These are phyloP conservation scores for Drosophila nigrodunni DNA, from an alignment of 1,140 invertebrate species.

Conservation along the genomic window DNA sequence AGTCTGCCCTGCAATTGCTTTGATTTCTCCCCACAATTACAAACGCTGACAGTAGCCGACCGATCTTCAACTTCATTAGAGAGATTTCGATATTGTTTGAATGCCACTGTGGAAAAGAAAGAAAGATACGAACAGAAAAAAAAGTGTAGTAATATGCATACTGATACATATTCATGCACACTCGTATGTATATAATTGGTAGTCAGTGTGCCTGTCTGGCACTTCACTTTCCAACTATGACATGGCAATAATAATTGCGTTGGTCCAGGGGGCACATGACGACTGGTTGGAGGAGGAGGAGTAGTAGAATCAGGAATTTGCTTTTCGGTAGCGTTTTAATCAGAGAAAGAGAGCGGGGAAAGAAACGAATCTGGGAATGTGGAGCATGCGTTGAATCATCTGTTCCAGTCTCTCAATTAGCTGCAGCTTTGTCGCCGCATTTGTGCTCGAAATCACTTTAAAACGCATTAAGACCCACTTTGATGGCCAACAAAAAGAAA, in stretches of 20 bases:
- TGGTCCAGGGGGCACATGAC: neutral
- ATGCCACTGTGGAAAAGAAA: constrained; percentile 65
- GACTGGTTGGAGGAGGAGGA: neutral
- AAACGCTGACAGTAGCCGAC: constrained; percentile 76
- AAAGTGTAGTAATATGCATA: constrained; percentile 36
- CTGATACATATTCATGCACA: constrained; percentile 18
- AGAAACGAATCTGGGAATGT: constrained; percentile 47
- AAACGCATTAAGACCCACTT: constrained; percentile 26
- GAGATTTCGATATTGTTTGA: constrained; percentile 82
- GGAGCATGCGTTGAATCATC: constrained; percentile 66
- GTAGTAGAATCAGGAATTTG: constrained; percentile 3
- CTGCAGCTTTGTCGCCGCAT: constrained; percentile 66
- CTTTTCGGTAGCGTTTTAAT: constrained; percentile 64
- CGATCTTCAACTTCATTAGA: constrained; percentile 84
- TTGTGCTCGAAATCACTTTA: constrained; percentile 45
- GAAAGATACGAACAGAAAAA: constrained; percentile 4
- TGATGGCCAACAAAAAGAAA: neutral
- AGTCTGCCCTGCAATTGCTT: constrained; percentile 52
- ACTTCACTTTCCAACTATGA: constrained; percentile 83
- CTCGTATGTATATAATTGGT: constrained; percentile 37
- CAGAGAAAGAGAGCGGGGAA: constrained; percentile 6
- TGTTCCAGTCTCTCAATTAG: constrained; percentile 72
- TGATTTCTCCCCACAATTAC: constrained; percentile 68
- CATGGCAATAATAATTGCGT: constrained; percentile 79
- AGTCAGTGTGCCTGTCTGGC: constrained; percentile 41